Evolutionary conservation across 1,140 invertebrate species (phyloP).

Genomic region (Drosophila malerkotliana): DNA sequence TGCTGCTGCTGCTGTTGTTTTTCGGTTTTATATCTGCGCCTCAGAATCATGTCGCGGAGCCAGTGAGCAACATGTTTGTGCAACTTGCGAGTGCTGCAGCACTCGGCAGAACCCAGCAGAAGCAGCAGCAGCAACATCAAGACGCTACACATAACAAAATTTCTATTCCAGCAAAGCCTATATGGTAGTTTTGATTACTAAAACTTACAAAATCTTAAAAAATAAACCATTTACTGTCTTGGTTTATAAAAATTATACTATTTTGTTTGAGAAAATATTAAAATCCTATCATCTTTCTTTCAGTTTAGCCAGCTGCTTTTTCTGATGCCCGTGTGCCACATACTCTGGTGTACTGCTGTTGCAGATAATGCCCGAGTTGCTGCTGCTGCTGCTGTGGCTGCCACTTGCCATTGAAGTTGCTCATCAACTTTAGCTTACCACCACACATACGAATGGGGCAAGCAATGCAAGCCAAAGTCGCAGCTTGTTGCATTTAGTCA

Average conservation of each 20-base stretch:
- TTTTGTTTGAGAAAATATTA: not conserved
- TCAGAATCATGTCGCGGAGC: slow-evolving; percentile 80
- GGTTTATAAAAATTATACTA: not conserved
- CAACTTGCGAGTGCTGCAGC: slow-evolving; percentile 71
- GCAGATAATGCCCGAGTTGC: slow-evolving; percentile 53
- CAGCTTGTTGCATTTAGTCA: slow-evolving; percentile 79
- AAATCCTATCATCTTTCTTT: not conserved
- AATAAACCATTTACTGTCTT: no score
- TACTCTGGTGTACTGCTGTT: slow-evolving; percentile 53
- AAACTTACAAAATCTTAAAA: no score
- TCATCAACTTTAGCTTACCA: slow-evolving; percentile 72
- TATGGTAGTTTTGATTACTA: no score
- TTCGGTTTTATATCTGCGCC: slow-evolving; percentile 73
- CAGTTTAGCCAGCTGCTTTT: slow-evolving; percentile 45
- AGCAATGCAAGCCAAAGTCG: slow-evolving; percentile 61
- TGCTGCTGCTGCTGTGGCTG: slow-evolving; percentile 43
- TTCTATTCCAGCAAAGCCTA: not conserved
- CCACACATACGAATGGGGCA: slow-evolving; percentile 50
- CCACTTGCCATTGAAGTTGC: slow-evolving; percentile 76
- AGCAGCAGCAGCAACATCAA: slow-evolving; percentile 13
- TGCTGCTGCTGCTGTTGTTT: slow-evolving; percentile 50
- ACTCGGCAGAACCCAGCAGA: slow-evolving; percentile 50
- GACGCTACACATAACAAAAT: not conserved
- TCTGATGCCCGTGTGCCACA: slow-evolving; percentile 61
- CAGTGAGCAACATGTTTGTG: slow-evolving; percentile 80